These are phyloP conservation scores for Halcyon smyrnensis DNA, from an alignment of 2,797 vertebrate species.

Conservation along the genomic window DNA sequence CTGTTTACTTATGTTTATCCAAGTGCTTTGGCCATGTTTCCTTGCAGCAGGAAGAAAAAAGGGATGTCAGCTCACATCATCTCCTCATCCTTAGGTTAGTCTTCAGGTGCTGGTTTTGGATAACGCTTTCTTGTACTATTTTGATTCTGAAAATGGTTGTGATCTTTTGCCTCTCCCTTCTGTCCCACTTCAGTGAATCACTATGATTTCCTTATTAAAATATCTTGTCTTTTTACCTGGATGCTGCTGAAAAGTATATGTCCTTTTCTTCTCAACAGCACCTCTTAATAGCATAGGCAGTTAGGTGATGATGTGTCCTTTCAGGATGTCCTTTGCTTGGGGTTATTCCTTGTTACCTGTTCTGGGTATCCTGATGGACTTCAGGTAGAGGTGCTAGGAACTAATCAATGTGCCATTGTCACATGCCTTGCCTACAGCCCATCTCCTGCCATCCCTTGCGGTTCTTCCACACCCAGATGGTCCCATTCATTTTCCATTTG, in stretches of 20 bases:
- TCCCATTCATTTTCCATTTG: background rate
- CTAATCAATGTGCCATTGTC: background rate
- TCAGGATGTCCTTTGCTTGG: background rate
- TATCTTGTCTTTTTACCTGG: background rate
- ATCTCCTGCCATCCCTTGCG: background rate
- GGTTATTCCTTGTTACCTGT: background rate
- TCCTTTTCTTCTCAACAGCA: background rate
- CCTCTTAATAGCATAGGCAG: background rate
- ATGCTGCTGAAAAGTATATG: background rate
- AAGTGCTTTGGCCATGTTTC: background rate
- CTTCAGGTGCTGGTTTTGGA: background rate
- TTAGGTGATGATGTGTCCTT: background rate
- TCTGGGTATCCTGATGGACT: background rate
- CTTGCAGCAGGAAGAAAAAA: background rate
- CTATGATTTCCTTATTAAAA: background rate
- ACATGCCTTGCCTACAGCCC: background rate
- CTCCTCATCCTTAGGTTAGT: background rate
- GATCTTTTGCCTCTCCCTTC: background rate
- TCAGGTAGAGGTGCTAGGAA: background rate
- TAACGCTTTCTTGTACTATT: background rate
- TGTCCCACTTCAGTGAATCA: background rate
- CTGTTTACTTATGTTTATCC: background rate
- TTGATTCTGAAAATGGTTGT: background rate
- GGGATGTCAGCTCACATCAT: background rate
- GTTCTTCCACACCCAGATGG: background rate